phyloP scores from a whole-genome alignment of 2,797 vertebrate genomes.

The Myiotriccus ornatus region DNA sequence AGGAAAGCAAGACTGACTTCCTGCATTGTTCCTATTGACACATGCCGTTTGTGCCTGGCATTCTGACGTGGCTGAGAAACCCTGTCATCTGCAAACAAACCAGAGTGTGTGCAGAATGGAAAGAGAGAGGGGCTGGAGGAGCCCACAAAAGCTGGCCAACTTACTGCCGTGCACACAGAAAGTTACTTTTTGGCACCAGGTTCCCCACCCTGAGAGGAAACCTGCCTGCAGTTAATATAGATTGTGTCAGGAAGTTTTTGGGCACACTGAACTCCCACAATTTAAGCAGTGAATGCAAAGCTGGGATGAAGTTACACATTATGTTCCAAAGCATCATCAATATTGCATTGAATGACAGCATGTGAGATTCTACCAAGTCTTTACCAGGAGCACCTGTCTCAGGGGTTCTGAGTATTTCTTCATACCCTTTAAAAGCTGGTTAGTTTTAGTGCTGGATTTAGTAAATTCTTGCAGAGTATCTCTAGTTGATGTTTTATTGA shows the following conservation, averaged over 20 bases:
- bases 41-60: background rate
- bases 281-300: background rate
- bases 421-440: background rate
- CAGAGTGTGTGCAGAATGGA: background rate
- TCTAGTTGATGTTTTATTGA: background rate
- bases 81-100: constrained; percentile 41
- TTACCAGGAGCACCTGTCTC: background rate
- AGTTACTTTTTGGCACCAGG: background rate
- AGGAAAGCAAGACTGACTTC: background rate
- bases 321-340: background rate
- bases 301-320: background rate
- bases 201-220: background rate
- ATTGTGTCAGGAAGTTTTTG: background rate
- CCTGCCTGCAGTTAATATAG: background rate
- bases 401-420: background rate
- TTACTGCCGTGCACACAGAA: background rate
- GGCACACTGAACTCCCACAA: background rate
- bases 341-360: background rate
- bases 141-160: background rate
- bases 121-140: background rate
- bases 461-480: background rate
- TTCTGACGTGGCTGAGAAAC: constrained; percentile 16
- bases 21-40: constrained; percentile 21
- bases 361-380: background rate
- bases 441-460: background rate